Conservation (phyloP, 2,797 vertebrate species). For the Propithecus deckenii region DNA sequence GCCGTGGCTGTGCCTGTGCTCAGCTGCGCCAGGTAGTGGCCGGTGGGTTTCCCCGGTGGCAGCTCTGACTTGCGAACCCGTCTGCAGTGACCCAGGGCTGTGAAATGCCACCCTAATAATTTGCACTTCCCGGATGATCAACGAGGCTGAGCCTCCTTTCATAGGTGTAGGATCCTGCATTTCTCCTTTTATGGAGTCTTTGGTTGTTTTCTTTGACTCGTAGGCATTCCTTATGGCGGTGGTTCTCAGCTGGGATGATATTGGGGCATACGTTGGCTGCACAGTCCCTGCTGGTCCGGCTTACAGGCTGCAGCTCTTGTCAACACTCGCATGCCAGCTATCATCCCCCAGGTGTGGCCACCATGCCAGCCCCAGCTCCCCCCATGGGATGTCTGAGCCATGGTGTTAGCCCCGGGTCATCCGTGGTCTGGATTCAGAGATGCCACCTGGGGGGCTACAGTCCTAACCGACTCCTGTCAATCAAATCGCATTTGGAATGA, state of each 20-base stretch:
- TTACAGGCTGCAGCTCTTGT: not conserved
- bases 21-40: accelerated
- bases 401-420: too few relatives aligned
- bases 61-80: accelerated
- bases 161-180: accelerated
- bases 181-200: too few relatives aligned
- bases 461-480: not conserved
- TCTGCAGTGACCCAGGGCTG: accelerated
- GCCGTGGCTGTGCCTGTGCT: accelerated
- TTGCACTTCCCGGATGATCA: accelerated
- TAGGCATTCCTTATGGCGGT: not conserved
- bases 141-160: not conserved
- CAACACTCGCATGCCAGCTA: not conserved
- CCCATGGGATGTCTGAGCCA: accelerated
- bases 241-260: too few relatives aligned
- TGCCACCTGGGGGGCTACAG: accelerated
- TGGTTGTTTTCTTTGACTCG: not conserved
- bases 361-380: not conserved
- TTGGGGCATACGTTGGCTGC: not conserved
- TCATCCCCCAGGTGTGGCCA: not conserved
- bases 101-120: not conserved
- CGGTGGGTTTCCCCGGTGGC: not conserved
- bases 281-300: not conserved
- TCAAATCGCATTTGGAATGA: accelerated
- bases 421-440: not conserved